A percentile compares a stretch with the other conserved stretches of the same genome.
phyloP scores from a whole-genome alignment of 2,113 vertebrate genomes.

The Pygoscelis adeliae region DNA sequence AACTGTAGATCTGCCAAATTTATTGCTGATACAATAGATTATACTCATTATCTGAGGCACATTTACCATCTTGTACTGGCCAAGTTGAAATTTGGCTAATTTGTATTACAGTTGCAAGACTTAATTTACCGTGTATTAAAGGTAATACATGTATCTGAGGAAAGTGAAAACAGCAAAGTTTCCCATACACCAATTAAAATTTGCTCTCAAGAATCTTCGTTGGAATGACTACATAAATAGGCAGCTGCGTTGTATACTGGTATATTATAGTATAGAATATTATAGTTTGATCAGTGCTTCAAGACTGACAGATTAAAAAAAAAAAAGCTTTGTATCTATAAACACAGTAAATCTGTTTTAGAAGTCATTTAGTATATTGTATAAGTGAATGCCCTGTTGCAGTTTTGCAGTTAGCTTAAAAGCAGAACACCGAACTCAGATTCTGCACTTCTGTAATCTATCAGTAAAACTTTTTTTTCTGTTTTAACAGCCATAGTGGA shows the following conservation, averaged over 20 bases:
- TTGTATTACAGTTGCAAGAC: neutral
- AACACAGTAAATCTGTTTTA: neutral
- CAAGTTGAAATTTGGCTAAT: neutral
- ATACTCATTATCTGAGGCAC: neutral
- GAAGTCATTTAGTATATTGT: neutral
- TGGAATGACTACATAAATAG: neutral
- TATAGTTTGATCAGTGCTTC: neutral
- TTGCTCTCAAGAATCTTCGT: neutral
- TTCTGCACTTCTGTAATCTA: neutral
- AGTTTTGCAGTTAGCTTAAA: neutral
- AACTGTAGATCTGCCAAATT: neutral
- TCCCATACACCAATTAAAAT: neutral
- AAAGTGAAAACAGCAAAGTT: neutral
- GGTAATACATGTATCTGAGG: neutral
- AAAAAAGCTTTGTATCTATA: neutral
- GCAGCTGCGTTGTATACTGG: neutral
- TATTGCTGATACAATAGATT: neutral
- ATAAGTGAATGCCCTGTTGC: neutral
- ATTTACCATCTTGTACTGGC: neutral
- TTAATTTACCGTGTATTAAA: neutral
- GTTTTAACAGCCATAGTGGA: neutral
- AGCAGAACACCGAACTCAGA: neutral
- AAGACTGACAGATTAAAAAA: neutral
- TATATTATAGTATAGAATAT: neutral
- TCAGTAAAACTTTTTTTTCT: neutral